These are phyloP conservation scores for Rhynchonycteris naso DNA, from an alignment of 2,797 vertebrate species.

Conservation along the genomic window DNA sequence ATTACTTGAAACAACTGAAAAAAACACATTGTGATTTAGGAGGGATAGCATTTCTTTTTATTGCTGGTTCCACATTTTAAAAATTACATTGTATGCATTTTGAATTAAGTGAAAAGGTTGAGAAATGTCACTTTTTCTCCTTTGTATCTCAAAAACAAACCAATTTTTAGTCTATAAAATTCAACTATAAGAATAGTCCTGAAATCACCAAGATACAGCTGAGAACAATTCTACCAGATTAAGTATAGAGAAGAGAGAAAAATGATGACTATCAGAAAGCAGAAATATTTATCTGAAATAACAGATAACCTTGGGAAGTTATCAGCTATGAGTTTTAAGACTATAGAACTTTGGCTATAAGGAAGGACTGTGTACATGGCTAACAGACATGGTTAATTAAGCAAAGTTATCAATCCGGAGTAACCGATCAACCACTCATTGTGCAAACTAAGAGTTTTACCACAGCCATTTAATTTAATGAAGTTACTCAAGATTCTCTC, in stretches of 20 bases:
- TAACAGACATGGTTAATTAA: slow-evolving; percentile 3
- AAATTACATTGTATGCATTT: slow-evolving; percentile 53
- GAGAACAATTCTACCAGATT: slow-evolving; percentile 47
- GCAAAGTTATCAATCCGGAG: background rate
- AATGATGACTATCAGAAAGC: background rate
- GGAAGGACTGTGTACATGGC: background rate
- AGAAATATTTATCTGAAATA: slow-evolving; percentile 25
- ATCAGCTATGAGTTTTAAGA: slow-evolving; percentile 48
- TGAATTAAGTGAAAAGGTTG: slow-evolving; percentile 55
- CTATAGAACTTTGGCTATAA: background rate
- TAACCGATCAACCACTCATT: background rate
- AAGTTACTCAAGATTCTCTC: background rate
- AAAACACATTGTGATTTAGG: slow-evolving; percentile 9
- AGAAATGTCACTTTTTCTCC: slow-evolving; percentile 58
- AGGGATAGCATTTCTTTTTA: slow-evolving; percentile 44
- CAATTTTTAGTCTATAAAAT: slow-evolving; percentile 27
- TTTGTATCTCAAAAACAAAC: slow-evolving; percentile 56
- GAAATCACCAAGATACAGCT: slow-evolving; percentile 26
- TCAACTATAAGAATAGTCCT: slow-evolving; percentile 14
- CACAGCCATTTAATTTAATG: background rate
- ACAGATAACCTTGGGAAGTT: background rate
- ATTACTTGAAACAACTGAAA: slow-evolving; percentile 56
- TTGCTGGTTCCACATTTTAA: slow-evolving; percentile 50
- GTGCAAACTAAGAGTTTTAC: background rate
- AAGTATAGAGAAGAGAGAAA: background rate